Evolutionary conservation across 2,888 invertebrate genomes (phyloP).

Genomic region (Athalia circularis): DNA sequence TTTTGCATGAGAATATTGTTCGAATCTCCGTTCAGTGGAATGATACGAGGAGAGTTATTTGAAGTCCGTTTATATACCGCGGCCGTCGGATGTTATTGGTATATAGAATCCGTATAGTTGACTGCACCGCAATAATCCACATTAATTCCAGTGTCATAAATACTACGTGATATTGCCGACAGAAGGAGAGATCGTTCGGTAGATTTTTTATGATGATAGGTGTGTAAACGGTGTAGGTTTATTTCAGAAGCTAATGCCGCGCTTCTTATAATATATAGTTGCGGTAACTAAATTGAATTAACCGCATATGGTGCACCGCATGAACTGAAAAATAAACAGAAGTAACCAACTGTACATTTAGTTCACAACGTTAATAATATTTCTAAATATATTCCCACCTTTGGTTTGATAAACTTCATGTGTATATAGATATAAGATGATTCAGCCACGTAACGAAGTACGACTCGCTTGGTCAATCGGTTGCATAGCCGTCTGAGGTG

Average conservation of each 20-base stretch:
- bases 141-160: background rate
- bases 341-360: too few species aligned
- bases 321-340: too few species aligned
- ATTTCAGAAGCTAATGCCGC: conserved; percentile 8
- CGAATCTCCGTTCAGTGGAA: background rate
- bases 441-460: background rate
- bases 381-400: too few species aligned
- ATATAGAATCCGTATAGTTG: background rate
- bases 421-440: background rate
- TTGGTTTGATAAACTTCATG: background rate
- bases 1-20: background rate
- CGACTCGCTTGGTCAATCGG: background rate
- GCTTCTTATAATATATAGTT: background rate
- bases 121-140: background rate
- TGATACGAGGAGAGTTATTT: background rate
- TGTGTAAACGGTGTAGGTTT: conserved; percentile 9
- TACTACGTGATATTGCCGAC: conserved; percentile 3
- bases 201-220: conserved; percentile 21
- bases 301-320: too few species aligned
- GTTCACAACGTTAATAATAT: too few species aligned
- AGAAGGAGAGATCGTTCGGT: background rate
- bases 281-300: too few species aligned
- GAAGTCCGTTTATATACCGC: too few species aligned
- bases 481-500: background rate
- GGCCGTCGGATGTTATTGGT: too few species aligned